phyloP scores from a whole-genome alignment of 2,888 invertebrate species.

The Cosmorhoe ocellata region DNA sequence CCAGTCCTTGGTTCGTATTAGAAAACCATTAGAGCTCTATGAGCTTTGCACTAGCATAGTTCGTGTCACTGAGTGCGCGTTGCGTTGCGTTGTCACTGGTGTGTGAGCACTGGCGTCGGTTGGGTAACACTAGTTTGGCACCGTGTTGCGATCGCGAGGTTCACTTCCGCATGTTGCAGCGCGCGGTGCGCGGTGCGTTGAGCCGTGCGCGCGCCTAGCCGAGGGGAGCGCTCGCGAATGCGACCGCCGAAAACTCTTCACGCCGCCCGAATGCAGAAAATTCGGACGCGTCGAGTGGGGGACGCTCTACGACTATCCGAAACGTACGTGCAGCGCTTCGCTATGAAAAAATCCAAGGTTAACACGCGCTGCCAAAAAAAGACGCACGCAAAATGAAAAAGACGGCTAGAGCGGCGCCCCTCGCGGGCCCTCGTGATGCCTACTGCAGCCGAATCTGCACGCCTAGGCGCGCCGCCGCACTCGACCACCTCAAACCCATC shows the following conservation, averaged over 20 bases:
- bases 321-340: conserved; percentile 81
- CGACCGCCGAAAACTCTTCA: conserved; percentile 80
- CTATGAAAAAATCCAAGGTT: conserved; percentile 82
- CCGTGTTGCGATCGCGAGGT: conserved; percentile 44
- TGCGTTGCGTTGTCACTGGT: conserved; percentile 55
- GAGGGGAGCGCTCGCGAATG: conserved; percentile 79
- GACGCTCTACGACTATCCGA: conserved; percentile 80
- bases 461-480: conserved; percentile 47
- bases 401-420: conserved; percentile 76
- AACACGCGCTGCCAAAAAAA: conserved; percentile 82
- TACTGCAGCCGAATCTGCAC: conserved; percentile 65
- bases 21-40: conserved; percentile 69
- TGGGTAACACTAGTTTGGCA: conserved; percentile 26
- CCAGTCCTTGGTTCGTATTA: conserved; percentile 71
- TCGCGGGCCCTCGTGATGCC: conserved; percentile 63
- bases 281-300: conserved; percentile 80
- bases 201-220: conserved; percentile 58
- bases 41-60: conserved; percentile 76
- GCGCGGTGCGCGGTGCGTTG: conserved; percentile 51
- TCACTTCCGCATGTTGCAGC: conserved; percentile 80
- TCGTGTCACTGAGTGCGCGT: conserved; percentile 67
- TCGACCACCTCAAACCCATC: conserved; percentile 25
- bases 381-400: conserved; percentile 81
- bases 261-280: conserved; percentile 80
- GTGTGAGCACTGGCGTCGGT: conserved; percentile 5